Conservation (phyloP, 2,888 invertebrate species). For the Cryptophagus acutangulus region DNA sequence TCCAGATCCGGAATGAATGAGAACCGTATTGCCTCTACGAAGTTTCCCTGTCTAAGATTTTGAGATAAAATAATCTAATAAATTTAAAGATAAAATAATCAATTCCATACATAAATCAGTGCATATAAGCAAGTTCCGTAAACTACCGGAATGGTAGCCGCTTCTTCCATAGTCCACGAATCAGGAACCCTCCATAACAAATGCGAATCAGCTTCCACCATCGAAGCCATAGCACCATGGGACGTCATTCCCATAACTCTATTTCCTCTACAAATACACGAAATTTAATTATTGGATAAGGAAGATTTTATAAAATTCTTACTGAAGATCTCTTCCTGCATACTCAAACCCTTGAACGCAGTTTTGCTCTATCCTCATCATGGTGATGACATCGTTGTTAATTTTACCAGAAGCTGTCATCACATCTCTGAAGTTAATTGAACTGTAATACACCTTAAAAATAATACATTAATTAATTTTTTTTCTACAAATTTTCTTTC, state of each 20-base stretch:
- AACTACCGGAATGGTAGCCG: slow-evolving; percentile 58
- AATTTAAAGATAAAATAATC: not conserved
- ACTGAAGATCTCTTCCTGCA: slow-evolving; percentile 51
- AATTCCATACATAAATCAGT: slow-evolving; percentile 29
- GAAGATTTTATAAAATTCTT: slow-evolving; percentile 8
- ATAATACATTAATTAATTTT: not conserved
- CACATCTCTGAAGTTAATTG: slow-evolving; percentile 62
- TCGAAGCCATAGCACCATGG: not conserved
- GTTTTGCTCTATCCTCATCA: slow-evolving; percentile 59
- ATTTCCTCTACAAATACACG: not conserved
- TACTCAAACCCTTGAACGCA: slow-evolving; percentile 66
- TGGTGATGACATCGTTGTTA: slow-evolving; percentile 73
- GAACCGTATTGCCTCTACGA: slow-evolving; percentile 45
- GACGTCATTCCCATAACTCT: not conserved
- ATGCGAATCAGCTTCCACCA: not conserved
- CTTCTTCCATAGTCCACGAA: slow-evolving; percentile 54
- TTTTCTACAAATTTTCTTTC: not conserved
- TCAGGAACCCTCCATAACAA: slow-evolving; percentile 51
- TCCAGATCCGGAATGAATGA: slow-evolving; percentile 60
- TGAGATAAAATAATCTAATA: not conserved
- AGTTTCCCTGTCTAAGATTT: slow-evolving; percentile 26
- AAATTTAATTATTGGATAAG: not conserved
- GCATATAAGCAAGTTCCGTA: slow-evolving; percentile 49
- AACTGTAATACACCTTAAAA: slow-evolving; percentile 15
- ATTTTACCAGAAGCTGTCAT: slow-evolving; percentile 92